Percentiles rank a stretch among this genome's conserved stretches.
Conservation (phyloP, 2,888 invertebrate species). For the Cheilosia scutellata region DNA sequence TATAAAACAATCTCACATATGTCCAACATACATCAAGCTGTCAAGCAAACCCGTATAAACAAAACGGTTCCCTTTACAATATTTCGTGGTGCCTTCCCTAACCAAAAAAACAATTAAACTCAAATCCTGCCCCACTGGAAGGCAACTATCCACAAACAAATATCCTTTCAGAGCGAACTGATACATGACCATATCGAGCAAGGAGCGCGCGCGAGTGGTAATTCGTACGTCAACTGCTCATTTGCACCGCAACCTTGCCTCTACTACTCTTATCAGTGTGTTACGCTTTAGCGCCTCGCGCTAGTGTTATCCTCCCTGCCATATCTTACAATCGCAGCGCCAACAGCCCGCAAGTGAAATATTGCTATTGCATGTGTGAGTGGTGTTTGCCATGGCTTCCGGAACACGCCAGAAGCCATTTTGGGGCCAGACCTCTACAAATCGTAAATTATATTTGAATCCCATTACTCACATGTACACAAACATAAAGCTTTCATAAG, state of each 20-base stretch:
- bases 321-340: conserved; percentile 64
- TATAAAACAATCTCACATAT: conserved; percentile 2
- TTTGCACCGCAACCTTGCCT: conserved; percentile 29
- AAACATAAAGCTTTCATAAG: conserved; percentile 73
- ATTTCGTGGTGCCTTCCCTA: background rate
- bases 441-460: conserved; percentile 75
- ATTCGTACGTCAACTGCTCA: conserved; percentile 68
- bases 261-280: background rate
- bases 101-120: conserved; percentile 7
- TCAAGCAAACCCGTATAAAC: conserved; percentile 18
- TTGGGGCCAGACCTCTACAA: conserved; percentile 47
- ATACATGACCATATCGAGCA: conserved; percentile 13
- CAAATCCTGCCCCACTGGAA: background rate
- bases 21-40: conserved; percentile 46
- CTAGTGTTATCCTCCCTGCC: conserved; percentile 16
- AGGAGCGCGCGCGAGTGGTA: conserved; percentile 40
- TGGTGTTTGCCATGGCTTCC: conserved; percentile 70
- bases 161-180: conserved; percentile 33
- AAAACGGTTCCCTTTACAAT: background rate
- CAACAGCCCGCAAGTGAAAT: conserved; percentile 70
- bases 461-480: conserved; percentile 72
- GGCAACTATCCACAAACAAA: conserved; percentile 30
- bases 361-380: conserved; percentile 72
- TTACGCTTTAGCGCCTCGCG: conserved; percentile 52
- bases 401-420: conserved; percentile 71